Conservation (phyloP, 2,113 vertebrate species). For the Antennarius striatus region DNA sequence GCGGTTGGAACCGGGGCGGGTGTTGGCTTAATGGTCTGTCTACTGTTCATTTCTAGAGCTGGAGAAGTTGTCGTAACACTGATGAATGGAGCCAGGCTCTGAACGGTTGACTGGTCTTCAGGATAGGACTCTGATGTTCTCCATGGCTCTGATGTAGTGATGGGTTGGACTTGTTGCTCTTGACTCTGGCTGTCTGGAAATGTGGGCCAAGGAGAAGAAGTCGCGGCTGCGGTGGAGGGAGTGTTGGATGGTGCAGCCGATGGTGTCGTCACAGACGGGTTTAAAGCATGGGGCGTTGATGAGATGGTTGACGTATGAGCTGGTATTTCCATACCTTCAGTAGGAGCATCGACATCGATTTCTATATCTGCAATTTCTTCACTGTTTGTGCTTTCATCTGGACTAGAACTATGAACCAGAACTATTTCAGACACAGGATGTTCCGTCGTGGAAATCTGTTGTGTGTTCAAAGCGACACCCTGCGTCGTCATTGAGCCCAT, state of each 20-base stretch:
- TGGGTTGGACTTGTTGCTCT: constrained; percentile 44
- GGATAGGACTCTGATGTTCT: constrained; percentile 41
- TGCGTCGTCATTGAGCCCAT: background rate
- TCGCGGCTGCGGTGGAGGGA: constrained; percentile 17
- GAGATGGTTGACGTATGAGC: constrained; percentile 1
- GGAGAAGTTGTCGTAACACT: constrained; percentile 39
- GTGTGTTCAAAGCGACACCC: constrained; percentile 16
- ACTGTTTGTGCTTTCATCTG: background rate
- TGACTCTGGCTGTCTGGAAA: constrained; percentile 61
- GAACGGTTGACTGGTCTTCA: constrained; percentile 36
- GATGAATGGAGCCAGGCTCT: constrained; percentile 16
- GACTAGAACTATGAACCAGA: constrained; percentile 35
- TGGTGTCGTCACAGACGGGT: constrained; percentile 22
- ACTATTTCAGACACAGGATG: constrained; percentile 17
- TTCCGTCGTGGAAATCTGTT: constrained; percentile 23
- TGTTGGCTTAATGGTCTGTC: constrained; percentile 2
- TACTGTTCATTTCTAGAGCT: constrained; percentile 5
- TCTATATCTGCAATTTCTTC: constrained; percentile 34
- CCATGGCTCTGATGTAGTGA: constrained; percentile 17
- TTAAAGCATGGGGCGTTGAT: background rate
- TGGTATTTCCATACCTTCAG: background rate
- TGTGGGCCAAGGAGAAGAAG: background rate
- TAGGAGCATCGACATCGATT: background rate
- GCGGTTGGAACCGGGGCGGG: constrained; percentile 22
- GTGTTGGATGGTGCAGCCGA: constrained; percentile 14